Evolutionary conservation across 2,113 vertebrate species (phyloP), one percentile per base, ranked within the genome.

Genomic region (Synodontis membranacea): DNA sequence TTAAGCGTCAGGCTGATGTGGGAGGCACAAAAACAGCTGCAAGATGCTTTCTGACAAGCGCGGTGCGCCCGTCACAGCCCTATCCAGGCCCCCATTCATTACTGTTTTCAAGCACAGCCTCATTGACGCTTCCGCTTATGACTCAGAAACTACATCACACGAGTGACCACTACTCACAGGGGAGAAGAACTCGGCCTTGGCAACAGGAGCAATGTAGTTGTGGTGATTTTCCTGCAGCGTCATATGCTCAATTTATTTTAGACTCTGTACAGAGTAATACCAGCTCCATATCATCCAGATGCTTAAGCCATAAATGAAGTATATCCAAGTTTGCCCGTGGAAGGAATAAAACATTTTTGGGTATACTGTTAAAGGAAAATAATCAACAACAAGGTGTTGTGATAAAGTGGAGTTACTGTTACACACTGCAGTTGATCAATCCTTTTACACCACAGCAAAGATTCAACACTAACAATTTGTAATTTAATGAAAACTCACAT

Each of bases 61-160:
- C 88, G 62, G 85, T 86, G 89, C 70, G 48, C 89, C 89, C 91
- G 86, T 86, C 79, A 82, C 86, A 54, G 87, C 86, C 78, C 64
- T 87, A 84, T 86, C 66, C 85, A 48, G 80, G n/a, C 46, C 62
- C 62, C 44, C 82, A 52, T 83, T 72, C 48, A 83, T 72, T 72
- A 83, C 62, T n/a, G 82, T 72, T 72, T 68, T 52, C 64, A 52
- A 80, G 64, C 48, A 37, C 9, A 6, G 39, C 58, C n/a, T 83
- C 56, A 34, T 52, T 0, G 28, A 17, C 6, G 15, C 46, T 50
- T 82, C 80, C 39, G 8, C 58, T 64, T 9, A 46, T 82, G 80
- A 82, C 80, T 82, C 80, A 62, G 12, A 62, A 62, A 50, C 60
- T 68, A 50, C 44, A 19, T 68, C 58, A 83, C 5, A 37, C 31